Base-by-base conservation (phyloP, 2,113 vertebrate genomes). In the Macrotus californicus region DNA sequence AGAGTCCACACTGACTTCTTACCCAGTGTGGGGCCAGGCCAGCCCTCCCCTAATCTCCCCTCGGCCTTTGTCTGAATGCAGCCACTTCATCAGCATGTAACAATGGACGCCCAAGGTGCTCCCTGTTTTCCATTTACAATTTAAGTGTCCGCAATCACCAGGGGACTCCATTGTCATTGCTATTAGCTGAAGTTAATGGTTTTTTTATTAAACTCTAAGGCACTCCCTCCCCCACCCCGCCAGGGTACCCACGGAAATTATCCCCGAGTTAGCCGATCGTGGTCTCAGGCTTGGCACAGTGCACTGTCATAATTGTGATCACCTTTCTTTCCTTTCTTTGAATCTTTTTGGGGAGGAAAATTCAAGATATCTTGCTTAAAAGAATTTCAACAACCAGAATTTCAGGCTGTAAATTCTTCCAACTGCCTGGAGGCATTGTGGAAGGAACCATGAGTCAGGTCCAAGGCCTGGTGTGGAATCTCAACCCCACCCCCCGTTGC, bases 151-250 rank as follows among this genome's bases (percentile, higher is more conserved):
- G 48, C 85, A 77, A 39, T 81, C 73, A 31, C 46, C 43, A 10
- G 77, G 77, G 0, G 3, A n/a, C 67, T 91, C 81, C 64, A 91
- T 96, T 97, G 89, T 95, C 84, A 84, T 87, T 89, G 86, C 67
- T 95, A 94, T 96, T 96, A 94, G 82, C 69, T 89, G 79, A 88
- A 95, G 86, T 48, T 97, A 95, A 93, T 86, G 77, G 54, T 2
- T 72, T 84, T 90, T 97, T 89, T 87, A 92, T 96, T 93, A 96
- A 96, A 91, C 21, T 76, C 36, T 48, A 72, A 93, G 41, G 36
- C 19, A 5, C 22, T 34, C 34, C 43, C 19, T 76, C 14, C 43
- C 24, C 29, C 24, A 59, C 36, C 54, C 50, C 3, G 90, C 56
- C 24, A 41, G 8, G 41, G 87, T 89, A 90, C 70, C 64, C 59